phyloP scores from a whole-genome alignment of 2,888 invertebrate species.

The Torymus tubicola region DNA sequence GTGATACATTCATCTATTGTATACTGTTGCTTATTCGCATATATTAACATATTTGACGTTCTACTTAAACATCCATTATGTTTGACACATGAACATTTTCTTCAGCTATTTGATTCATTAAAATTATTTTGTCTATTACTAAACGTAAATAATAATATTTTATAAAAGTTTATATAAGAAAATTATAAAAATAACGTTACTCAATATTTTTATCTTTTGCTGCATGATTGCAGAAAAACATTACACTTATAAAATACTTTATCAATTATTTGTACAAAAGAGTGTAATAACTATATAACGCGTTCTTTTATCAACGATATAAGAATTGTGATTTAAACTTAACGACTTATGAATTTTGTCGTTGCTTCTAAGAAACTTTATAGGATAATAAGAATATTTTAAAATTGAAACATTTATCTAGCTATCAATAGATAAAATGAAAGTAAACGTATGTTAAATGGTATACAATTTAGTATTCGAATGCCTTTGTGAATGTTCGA shows the following conservation, averaged over 20 bases:
- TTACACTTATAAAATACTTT: slow-evolving; percentile 21
- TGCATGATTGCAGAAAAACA: neutral
- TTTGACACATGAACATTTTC: too few relatives aligned
- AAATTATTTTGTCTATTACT: too few relatives aligned
- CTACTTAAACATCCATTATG: too few relatives aligned
- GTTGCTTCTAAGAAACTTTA: neutral
- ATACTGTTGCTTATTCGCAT: neutral
- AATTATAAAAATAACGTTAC: neutral
- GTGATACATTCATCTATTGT: neutral
- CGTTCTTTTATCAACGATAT: neutral
- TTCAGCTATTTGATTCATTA: too few relatives aligned
- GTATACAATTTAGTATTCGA: slow-evolving; percentile 13
- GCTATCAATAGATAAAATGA: slow-evolving; percentile 22
- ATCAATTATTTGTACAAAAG: slow-evolving; percentile 20
- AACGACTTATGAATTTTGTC: neutral
- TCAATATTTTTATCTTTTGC: slow-evolving; percentile 20
- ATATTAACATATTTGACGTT: too few relatives aligned
- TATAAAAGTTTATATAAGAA: neutral
- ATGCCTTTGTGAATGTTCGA: neutral
- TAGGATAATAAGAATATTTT: neutral
- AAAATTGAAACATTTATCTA: slow-evolving; percentile 12
- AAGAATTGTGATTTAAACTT: neutral
- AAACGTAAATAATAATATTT: too few relatives aligned
- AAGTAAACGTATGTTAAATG: slow-evolving; percentile 28
- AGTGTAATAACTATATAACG: neutral